phyloP scores from a whole-genome alignment of 1,140 invertebrate species.

The Battus philenor region DNA sequence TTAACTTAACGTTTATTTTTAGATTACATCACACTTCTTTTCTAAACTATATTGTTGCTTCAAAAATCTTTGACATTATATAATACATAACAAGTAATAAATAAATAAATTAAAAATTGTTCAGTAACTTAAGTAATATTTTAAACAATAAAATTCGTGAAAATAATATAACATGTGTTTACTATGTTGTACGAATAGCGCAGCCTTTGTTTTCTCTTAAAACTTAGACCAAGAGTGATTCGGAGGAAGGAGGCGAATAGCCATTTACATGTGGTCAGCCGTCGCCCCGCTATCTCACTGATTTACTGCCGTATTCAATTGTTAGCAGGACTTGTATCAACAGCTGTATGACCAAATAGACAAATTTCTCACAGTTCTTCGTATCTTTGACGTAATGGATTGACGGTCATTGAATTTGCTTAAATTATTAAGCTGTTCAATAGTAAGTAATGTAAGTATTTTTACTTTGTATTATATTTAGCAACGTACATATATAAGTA shows the following conservation, averaged over 20 bases:
- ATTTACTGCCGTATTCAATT: slow-evolving; percentile 70
- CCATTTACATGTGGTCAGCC: slow-evolving; percentile 63
- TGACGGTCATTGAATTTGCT: slow-evolving; percentile 16
- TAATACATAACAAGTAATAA: no score
- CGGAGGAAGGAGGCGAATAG: slow-evolving; percentile 31
- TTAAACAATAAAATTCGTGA: no score
- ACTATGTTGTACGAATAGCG: neutral
- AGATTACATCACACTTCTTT: no score
- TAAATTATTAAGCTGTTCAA: slow-evolving; percentile 10
- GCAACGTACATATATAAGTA: neutral
- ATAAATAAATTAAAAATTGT: no score
- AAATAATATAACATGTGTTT: no score
- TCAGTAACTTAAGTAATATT: no score
- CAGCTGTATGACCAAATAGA: slow-evolving; percentile 54
- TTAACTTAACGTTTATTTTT: no score
- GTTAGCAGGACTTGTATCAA: slow-evolving; percentile 62
- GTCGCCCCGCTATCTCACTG: slow-evolving; percentile 52
- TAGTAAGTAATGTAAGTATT: no score
- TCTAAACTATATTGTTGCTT: no score
- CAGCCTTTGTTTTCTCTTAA: slow-evolving; percentile 21
- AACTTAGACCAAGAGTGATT: slow-evolving; percentile 33
- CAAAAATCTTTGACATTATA: no score
- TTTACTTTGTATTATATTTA: neutral
- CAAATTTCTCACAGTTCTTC: slow-evolving; percentile 8
- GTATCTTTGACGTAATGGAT: slow-evolving; percentile 25